A percentile compares a stretch with the other conserved stretches of the same genome.
These are phyloP conservation scores for Drosophila erecta DNA, from an alignment of 1,140 invertebrate species.

Conservation along the genomic window DNA sequence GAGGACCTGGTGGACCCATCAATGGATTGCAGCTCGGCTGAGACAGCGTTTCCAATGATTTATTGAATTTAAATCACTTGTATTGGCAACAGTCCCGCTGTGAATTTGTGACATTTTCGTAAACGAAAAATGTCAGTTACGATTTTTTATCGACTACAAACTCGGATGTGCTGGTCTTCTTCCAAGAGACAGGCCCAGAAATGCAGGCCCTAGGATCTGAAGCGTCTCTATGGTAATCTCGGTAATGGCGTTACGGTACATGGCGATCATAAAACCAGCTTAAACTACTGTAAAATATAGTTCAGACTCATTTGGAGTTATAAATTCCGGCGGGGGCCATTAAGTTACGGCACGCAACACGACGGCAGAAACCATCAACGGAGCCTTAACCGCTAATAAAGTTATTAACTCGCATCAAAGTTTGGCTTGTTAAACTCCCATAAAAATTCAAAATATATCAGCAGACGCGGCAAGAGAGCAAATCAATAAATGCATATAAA, in stretches of 20 bases:
- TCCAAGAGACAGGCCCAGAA: not conserved
- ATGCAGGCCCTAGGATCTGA: slow-evolving; percentile 54
- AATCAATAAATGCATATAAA: slow-evolving; percentile 79
- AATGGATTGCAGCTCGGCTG: slow-evolving; percentile 48
- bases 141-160: slow-evolving; percentile 79
- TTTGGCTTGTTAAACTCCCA: slow-evolving; percentile 72
- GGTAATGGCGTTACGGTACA: slow-evolving; percentile 69
- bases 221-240: slow-evolving; percentile 20
- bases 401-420: slow-evolving; percentile 76
- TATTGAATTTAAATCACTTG: slow-evolving; percentile 85
- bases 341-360: slow-evolving; percentile 61
- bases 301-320: slow-evolving; percentile 71
- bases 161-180: slow-evolving; percentile 1
- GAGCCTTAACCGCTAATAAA: slow-evolving; percentile 60
- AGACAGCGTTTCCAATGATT: slow-evolving; percentile 76
- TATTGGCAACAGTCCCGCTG: slow-evolving; percentile 84
- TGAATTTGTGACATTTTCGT: slow-evolving; percentile 85
- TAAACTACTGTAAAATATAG: slow-evolving; percentile 81
- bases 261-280: slow-evolving; percentile 57
- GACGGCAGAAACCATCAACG: slow-evolving; percentile 31
- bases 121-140: slow-evolving; percentile 85
- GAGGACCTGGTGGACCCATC: slow-evolving; percentile 41
- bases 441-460: slow-evolving; percentile 78
- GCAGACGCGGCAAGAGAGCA: slow-evolving; percentile 17
- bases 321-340: slow-evolving; percentile 65